Evolutionary conservation across 1,140 invertebrate species (phyloP).

Genomic region (Drosophila setifemur): DNA sequence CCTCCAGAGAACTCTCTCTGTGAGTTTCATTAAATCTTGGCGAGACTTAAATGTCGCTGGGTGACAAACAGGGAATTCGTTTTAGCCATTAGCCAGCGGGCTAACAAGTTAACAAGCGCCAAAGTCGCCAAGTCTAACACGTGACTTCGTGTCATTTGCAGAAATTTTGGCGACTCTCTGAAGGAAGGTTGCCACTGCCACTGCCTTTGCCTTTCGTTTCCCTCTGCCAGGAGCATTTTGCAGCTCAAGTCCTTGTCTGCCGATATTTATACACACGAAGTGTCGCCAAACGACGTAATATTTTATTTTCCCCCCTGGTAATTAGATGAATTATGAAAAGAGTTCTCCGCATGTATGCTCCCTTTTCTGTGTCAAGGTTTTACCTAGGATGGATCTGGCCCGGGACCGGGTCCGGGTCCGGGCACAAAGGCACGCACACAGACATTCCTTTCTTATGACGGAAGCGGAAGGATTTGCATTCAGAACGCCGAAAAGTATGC

Average conservation of each 20-base stretch:
- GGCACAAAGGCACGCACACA: neutral
- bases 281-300: conserved; percentile 28
- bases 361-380: conserved; percentile 43
- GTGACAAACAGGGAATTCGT: conserved; percentile 71
- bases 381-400: no score
- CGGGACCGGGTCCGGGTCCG: no score
- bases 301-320: conserved; percentile 25
- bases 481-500: conserved; percentile 54
- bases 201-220: no score
- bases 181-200: conserved; percentile 35
- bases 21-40: conserved; percentile 63
- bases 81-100: conserved; percentile 73
- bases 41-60: conserved; percentile 66
- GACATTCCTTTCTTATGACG: conserved; percentile 12
- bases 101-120: conserved; percentile 74
- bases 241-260: conserved; percentile 15
- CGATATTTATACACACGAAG: conserved; percentile 19
- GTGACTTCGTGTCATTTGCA: conserved; percentile 79
- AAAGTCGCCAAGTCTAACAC: conserved; percentile 78
- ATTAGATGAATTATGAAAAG: conserved; percentile 50
- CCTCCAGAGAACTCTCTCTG: neutral
- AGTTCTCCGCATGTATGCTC: conserved; percentile 7
- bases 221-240: conserved; percentile 35
- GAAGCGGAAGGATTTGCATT: conserved; percentile 56
- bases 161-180: conserved; percentile 48